Conservation (phyloP, 2,888 invertebrate species). For the Cryptus viduatorius region DNA sequence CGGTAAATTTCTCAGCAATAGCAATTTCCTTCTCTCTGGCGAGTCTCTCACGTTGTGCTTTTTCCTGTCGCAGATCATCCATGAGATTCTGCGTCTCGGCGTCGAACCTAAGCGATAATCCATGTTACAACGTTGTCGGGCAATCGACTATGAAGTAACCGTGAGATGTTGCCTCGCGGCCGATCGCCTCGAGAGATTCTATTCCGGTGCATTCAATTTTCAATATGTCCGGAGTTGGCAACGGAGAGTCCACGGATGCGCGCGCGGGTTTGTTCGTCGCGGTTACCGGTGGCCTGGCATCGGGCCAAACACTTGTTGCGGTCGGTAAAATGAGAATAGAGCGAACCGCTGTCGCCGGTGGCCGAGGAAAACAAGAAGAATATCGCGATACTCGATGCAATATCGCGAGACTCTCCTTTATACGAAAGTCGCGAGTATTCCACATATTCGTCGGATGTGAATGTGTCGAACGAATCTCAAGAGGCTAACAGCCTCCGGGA, state of each 20-base stretch:
- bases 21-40: constrained; percentile 94
- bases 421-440: background rate
- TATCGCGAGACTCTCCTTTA: background rate
- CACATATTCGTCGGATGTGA: background rate
- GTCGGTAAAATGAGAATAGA: constrained; percentile 80
- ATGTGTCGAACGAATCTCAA: background rate
- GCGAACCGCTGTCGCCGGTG: constrained; percentile 69
- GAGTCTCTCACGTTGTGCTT: constrained; percentile 91
- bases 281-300: constrained; percentile 73
- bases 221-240: constrained; percentile 65
- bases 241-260: constrained; percentile 41
- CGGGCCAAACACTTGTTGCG: constrained; percentile 82
- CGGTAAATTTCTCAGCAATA: constrained; percentile 93
- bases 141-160: constrained; percentile 19
- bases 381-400: constrained; percentile 14
- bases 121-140: constrained; percentile 13
- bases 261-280: constrained; percentile 39
- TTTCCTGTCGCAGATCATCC: constrained; percentile 94
- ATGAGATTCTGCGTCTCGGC: constrained; percentile 93
- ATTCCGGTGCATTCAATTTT: constrained; percentile 67
- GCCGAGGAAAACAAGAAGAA: constrained; percentile 58
- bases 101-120: constrained; percentile 89
- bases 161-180: constrained; percentile 12
- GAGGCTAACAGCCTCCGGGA: background rate
- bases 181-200: constrained; percentile 59